Evolutionary conservation across 2,113 vertebrate species (phyloP).

Genomic region (Falcunculus frontatus): DNA sequence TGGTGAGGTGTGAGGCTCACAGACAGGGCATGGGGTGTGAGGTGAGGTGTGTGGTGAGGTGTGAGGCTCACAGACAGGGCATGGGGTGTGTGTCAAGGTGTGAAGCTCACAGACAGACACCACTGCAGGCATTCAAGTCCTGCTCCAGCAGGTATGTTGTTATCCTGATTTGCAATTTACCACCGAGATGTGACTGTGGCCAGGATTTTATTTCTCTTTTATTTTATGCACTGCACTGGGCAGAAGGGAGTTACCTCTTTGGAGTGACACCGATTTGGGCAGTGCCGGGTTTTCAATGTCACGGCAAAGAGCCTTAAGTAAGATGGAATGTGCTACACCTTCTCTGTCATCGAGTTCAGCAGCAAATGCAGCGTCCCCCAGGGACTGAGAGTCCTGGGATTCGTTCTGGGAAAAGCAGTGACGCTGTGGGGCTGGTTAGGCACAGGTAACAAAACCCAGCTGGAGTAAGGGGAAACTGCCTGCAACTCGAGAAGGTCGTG

Average conservation of each 20-base stretch:
- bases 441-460: neutral
- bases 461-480: neutral
- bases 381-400: neutral
- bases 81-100: too few relatives aligned
- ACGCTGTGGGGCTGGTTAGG: accelerated
- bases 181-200: neutral
- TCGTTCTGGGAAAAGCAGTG: neutral
- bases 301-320: neutral
- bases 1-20: neutral
- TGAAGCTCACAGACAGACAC: neutral
- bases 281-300: neutral
- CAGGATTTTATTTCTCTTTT: neutral
- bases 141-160: neutral
- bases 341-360: neutral
- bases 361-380: neutral
- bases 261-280: neutral
- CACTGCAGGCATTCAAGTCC: neutral
- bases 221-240: neutral
- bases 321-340: neutral
- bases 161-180: neutral
- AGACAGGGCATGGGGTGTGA: too few relatives aligned
- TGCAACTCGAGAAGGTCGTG: conserved; percentile 47
- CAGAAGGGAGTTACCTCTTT: neutral
- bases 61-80: neutral
- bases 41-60: too few relatives aligned